Percentiles rank a stretch among this genome's conserved stretches.
phyloP scores from a whole-genome alignment of 2,888 invertebrate genomes.

The Melinopterus prodromus region DNA sequence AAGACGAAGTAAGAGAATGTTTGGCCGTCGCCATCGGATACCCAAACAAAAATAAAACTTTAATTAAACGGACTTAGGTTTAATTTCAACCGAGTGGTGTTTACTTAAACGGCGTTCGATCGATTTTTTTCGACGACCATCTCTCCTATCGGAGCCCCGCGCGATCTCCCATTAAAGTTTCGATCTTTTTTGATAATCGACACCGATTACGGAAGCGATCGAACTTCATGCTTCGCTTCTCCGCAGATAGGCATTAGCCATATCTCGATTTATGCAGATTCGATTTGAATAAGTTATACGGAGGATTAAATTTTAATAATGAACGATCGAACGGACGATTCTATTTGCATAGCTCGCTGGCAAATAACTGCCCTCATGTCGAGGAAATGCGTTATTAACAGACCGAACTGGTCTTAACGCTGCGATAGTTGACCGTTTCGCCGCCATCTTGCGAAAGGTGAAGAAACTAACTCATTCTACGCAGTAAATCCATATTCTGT shows the following conservation, averaged over 20 bases:
- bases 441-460: neutral
- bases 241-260: neutral
- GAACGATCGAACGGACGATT: neutral
- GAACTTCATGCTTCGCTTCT: neutral
- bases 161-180: neutral
- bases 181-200: neutral
- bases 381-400: neutral
- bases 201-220: neutral
- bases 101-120: neutral
- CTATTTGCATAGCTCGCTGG: neutral
- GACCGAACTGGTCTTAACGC: neutral
- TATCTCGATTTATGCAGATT: neutral
- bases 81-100: neutral
- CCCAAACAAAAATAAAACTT: slow-evolving; percentile 20
- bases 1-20: neutral
- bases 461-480: neutral
- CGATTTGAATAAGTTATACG: slow-evolving; percentile 4
- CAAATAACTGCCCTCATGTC: neutral
- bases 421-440: neutral
- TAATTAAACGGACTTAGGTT: slow-evolving; percentile 16
- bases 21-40: slow-evolving; percentile 14
- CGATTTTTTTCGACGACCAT: neutral
- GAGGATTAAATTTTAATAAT: slow-evolving; percentile 4
- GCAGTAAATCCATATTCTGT: no score
- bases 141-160: neutral